Percentiles rank a stretch among this genome's conserved stretches.
Evolutionary conservation across 2,113 vertebrate species (phyloP).

Genomic region (Semnornis frantzii): DNA sequence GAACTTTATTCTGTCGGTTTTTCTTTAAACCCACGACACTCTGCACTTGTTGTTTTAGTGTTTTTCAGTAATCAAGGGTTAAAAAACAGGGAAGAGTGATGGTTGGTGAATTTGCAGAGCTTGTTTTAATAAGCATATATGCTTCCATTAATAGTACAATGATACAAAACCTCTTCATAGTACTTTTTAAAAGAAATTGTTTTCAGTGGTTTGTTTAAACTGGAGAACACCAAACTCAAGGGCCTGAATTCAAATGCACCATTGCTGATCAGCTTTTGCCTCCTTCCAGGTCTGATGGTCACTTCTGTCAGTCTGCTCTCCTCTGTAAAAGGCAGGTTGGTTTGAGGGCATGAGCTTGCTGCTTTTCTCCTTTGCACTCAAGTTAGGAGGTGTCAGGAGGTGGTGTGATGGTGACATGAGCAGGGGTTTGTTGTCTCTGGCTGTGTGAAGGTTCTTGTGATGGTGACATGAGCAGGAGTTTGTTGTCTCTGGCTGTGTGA

Average conservation of each 20-base stretch:
- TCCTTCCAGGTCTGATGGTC: rapidly evolving
- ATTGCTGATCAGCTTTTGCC: rapidly evolving
- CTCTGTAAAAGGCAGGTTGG: not conserved
- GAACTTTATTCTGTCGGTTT: too few relatives aligned
- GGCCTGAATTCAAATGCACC: rapidly evolving
- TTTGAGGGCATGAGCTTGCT: not conserved
- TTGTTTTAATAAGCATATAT: too few relatives aligned
- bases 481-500: too few relatives aligned
- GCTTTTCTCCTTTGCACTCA: not conserved
- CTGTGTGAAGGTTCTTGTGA: too few relatives aligned
- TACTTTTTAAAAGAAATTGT: not conserved
- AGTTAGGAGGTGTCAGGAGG: rapidly evolving
- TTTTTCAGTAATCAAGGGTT: too few relatives aligned
- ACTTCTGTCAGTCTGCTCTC: not conserved
- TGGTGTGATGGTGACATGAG: too few relatives aligned
- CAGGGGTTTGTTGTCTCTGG: too few relatives aligned
- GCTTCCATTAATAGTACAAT: not conserved
- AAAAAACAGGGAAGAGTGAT: not conserved
- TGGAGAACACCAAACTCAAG: not conserved
- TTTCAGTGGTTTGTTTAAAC: not conserved
- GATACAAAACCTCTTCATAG: not conserved
- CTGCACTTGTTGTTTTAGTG: too few relatives aligned
- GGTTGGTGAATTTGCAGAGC: too few relatives aligned
- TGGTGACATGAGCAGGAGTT: too few relatives aligned
- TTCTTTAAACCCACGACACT: too few relatives aligned